Conservation (phyloP, 2,888 invertebrate species). For the Resseliella maxima region DNA sequence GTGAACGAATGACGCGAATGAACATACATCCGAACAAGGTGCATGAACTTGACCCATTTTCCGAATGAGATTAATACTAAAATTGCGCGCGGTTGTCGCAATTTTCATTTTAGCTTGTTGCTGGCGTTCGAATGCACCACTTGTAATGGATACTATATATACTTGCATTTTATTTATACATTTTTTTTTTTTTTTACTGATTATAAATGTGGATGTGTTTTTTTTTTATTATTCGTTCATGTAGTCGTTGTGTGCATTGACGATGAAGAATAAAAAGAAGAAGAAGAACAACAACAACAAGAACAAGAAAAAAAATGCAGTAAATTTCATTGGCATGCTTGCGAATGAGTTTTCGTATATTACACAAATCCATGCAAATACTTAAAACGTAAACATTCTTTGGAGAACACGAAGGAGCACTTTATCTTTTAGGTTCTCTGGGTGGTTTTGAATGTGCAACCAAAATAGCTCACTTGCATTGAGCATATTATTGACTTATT, state of each 20-base stretch:
- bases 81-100: constrained; percentile 38
- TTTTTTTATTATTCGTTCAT: not conserved
- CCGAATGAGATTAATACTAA: constrained; percentile 54
- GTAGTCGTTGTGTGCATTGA: not conserved
- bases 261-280: not conserved
- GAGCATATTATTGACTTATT: not conserved
- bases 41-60: constrained; percentile 57
- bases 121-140: constrained; percentile 25
- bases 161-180: not conserved
- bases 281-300: not conserved
- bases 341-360: not conserved
- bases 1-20: not conserved
- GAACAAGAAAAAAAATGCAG: not conserved
- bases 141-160: not conserved
- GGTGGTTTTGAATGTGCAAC: no score
- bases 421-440: not conserved
- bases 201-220: not conserved
- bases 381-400: not conserved
- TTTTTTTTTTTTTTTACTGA: not conserved
- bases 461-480: no score
- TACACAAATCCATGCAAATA: not conserved
- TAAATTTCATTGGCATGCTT: constrained; percentile 6
- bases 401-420: not conserved
- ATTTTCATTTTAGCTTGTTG: constrained; percentile 29
- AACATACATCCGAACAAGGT: constrained; percentile 54